Evolutionary conservation across 2,113 vertebrate genomes (phyloP), one percentile per base, ranked within the genome.

Genomic region (Podarcis cretensis): DNA sequence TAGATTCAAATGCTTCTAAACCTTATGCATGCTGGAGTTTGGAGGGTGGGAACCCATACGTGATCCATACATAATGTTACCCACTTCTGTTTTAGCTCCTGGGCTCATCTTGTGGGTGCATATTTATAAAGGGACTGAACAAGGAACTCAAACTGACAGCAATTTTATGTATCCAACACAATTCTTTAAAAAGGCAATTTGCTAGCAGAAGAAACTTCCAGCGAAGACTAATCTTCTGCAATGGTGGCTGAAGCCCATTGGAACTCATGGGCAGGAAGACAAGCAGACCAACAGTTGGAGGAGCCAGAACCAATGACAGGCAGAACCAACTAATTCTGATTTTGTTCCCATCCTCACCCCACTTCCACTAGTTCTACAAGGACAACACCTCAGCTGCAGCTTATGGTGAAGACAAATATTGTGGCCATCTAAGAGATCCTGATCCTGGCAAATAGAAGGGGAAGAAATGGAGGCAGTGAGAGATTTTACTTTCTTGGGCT

Each of bases 121-220:
- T 74, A 88, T 76, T 79, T 2, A 54, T 54, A 2, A 4, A 81
- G 6, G 88, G 40, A 83, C 21, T 0, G 1, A 92, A 88, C n/a
- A 89, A 3, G 63, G 75, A n/a, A 87, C 77, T n/a, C 68, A 73
- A 30, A 75, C 73, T 30, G 54, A 0, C 9, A 25, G 27, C 7
- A 69, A 2, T 88, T 89, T 59, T 84, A 68, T 88, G 20, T 82
- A 79, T 37, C 78, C 90, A 48, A 77, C 75, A 16, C 27, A 54
- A 27, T 78, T 78, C 40, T 54, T 54, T 57, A 54, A 78, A 30
- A 63, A 20, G 3, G 20, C 43, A 27, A n/a, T 57, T 54, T 57
- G 5, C 4, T 27, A 57, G 43, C 16, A 80, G 48, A 80, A 9
- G 48, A 57, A 80, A 57, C 30, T 20, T 63, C 69, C 69, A 71